These are phyloP conservation scores for Amazona vittata DNA, from an alignment of 2,113 vertebrate genomes.

Conservation along the genomic window DNA sequence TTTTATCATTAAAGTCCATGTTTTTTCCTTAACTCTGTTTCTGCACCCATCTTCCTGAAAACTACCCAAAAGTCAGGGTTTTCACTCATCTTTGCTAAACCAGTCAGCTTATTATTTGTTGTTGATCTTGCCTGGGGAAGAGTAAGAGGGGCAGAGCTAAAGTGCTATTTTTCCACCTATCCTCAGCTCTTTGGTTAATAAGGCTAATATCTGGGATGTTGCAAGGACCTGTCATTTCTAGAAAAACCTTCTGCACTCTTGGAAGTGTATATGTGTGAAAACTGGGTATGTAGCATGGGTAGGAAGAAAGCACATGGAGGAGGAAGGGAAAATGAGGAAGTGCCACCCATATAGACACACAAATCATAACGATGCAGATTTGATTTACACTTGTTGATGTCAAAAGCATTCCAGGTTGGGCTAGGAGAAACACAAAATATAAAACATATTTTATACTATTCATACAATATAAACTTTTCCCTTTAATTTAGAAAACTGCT, in stretches of 20 bases:
- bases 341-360: accelerated
- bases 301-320: neutral
- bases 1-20: neutral
- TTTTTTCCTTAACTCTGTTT: neutral
- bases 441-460: neutral
- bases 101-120: neutral
- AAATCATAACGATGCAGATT: neutral
- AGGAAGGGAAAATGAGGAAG: neutral
- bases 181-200: neutral
- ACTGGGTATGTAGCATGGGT: neutral
- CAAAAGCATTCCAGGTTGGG: neutral
- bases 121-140: neutral
- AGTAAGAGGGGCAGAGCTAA: neutral
- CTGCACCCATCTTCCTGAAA: neutral
- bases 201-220: neutral
- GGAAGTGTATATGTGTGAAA: neutral
- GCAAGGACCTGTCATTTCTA: neutral
- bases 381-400: neutral
- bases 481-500: neutral
- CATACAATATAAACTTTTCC: neutral
- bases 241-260: neutral
- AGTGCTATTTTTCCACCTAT: neutral
- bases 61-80: neutral
- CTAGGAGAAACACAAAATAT: neutral
- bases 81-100: neutral